Conservation (phyloP, 2,888 invertebrate species). For the Hipparchia semele region DNA sequence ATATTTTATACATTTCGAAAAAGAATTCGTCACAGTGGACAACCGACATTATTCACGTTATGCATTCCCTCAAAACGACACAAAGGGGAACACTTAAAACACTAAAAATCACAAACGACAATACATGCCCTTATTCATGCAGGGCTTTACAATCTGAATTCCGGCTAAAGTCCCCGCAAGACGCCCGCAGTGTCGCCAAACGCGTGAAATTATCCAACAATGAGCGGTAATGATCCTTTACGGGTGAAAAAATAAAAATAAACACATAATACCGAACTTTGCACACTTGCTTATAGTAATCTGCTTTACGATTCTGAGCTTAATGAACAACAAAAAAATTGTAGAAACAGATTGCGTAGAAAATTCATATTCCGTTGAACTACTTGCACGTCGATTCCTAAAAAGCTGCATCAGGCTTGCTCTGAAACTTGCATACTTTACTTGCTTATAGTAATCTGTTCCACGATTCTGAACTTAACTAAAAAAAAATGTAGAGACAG, state of each 20-base stretch:
- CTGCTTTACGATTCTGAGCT: constrained; percentile 45
- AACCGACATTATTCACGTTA: constrained; percentile 39
- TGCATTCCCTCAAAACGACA: constrained; percentile 34
- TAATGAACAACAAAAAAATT: constrained; percentile 30
- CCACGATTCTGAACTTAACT: background rate
- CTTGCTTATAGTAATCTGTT: too few species aligned
- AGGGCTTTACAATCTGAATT: constrained; percentile 57
- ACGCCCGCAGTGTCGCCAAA: constrained; percentile 77
- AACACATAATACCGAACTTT: constrained; percentile 59
- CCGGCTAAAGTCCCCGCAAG: constrained; percentile 69
- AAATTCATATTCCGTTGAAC: too few species aligned
- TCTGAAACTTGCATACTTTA: too few species aligned
- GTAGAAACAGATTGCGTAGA: too few species aligned
- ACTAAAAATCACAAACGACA: constrained; percentile 50
- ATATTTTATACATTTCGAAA: constrained; percentile 18
- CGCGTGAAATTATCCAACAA: constrained; percentile 80
- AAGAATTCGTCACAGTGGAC: constrained; percentile 42
- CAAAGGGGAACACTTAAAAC: constrained; percentile 47
- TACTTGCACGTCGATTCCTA: too few species aligned
- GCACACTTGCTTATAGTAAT: constrained; percentile 43
- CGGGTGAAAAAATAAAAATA: constrained; percentile 73
- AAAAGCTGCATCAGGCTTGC: too few species aligned
- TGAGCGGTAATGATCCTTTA: constrained; percentile 75
- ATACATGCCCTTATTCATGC: constrained; percentile 55
- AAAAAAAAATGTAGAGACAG: too few species aligned